Conservation (phyloP, 2,113 vertebrate species). For the Corvus cornix region DNA sequence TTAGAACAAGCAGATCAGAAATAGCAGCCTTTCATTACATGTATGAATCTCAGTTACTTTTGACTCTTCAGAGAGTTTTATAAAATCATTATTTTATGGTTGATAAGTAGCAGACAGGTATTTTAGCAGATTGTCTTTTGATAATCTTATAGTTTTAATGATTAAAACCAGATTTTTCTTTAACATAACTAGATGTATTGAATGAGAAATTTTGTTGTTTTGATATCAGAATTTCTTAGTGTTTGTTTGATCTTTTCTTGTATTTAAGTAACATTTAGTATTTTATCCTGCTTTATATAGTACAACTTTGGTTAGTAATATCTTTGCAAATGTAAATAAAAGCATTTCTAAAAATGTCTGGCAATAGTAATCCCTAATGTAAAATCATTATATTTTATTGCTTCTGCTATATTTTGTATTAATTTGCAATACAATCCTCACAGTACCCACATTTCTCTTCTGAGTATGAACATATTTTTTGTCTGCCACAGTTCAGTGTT, state of each 20-base stretch:
- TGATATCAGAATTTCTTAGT: neutral
- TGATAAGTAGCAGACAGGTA: neutral
- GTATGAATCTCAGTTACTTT: neutral
- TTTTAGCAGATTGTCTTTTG: neutral
- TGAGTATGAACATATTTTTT: neutral
- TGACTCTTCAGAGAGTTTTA: neutral
- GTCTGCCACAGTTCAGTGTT: neutral
- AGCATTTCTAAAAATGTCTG: neutral
- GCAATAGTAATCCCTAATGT: neutral
- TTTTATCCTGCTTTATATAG: neutral
- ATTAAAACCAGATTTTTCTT: neutral
- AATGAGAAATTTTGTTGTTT: neutral
- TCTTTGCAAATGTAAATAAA: constrained; percentile 9
- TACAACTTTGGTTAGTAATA: neutral
- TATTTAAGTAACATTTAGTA: neutral
- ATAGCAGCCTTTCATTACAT: neutral
- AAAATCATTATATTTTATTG: neutral
- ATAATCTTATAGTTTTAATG: neutral
- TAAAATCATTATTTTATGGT: neutral
- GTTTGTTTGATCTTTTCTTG: neutral
- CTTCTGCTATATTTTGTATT: neutral
- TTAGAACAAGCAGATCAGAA: neutral
- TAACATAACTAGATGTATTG: neutral
- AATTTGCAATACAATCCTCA: neutral
- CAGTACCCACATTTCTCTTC: neutral